phyloP scores from a whole-genome alignment of 2,888 invertebrate genomes.

The Glomeris marginata region DNA sequence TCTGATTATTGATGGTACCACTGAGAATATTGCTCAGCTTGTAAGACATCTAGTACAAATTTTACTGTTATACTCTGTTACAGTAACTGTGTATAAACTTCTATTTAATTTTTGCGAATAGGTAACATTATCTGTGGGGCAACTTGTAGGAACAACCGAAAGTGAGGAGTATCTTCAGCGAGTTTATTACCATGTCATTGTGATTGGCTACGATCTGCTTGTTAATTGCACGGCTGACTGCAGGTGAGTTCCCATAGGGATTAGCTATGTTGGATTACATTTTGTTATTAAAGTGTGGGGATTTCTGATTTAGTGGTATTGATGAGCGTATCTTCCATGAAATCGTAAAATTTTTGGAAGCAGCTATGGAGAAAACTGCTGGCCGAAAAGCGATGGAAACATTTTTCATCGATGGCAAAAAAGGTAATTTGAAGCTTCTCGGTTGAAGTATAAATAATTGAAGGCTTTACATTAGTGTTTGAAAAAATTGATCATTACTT shows the following conservation, averaged over 20 bases:
- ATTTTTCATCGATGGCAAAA: conserved; percentile 33
- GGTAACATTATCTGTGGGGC: conserved; percentile 36
- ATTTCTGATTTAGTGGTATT: conserved; percentile 30
- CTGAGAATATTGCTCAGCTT: conserved; percentile 53
- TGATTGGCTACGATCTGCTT: conserved; percentile 50
- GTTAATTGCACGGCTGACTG: conserved; percentile 40
- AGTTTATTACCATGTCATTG: conserved; percentile 46
- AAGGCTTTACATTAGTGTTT: too few species aligned
- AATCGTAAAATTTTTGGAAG: conserved; percentile 71
- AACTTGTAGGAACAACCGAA: conserved; percentile 45
- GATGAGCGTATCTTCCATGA: conserved; percentile 47
- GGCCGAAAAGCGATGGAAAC: conserved; percentile 67
- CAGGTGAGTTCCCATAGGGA: conserved; percentile 22
- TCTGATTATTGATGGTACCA: conserved; percentile 56
- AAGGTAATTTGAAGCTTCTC: neutral
- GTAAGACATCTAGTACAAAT: conserved; percentile 20
- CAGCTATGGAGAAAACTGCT: conserved; percentile 62
- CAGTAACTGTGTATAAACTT: conserved; percentile 1
- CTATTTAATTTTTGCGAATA: conserved; percentile 13
- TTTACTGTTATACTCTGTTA: conserved; percentile 2
- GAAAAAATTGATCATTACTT: too few species aligned
- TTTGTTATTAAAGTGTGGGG: neutral
- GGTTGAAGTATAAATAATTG: neutral
- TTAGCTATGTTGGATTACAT: neutral
- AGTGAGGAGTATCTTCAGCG: conserved; percentile 48